These are phyloP conservation scores for Drosophila koepferae DNA, from an alignment of 2,888 invertebrate species.

Conservation along the genomic window DNA sequence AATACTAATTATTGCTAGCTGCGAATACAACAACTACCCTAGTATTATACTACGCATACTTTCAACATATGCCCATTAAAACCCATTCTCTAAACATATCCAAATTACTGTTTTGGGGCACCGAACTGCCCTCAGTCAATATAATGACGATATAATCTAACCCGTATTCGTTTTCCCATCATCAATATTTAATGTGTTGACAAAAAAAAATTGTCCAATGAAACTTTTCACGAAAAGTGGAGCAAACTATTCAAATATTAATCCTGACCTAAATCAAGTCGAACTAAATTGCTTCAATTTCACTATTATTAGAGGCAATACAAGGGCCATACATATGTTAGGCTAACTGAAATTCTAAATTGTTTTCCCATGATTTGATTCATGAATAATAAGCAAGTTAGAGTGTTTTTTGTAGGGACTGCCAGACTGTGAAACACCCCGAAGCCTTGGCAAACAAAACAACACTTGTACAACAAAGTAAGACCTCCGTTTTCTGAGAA, in stretches of 20 bases:
- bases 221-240: constrained; percentile 5
- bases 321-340: not conserved
- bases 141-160: not conserved
- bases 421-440: not conserved
- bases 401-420: not conserved
- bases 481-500: not conserved
- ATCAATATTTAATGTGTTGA: constrained; percentile 5
- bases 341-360: not conserved
- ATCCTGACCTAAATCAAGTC: constrained; percentile 4
- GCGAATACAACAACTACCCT: not conserved
- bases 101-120: not conserved
- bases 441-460: too few species aligned
- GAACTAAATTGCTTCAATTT: not conserved
- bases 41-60: not conserved
- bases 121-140: not conserved
- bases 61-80: not conserved
- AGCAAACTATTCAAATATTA: not conserved
- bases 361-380: not conserved
- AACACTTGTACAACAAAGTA: too few species aligned
- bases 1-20: not conserved
- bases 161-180: constrained; percentile 2
- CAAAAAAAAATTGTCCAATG: not conserved
- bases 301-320: not conserved
- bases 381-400: not conserved
- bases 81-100: not conserved